These are phyloP conservation scores for Gadopsis marmoratus DNA, from an alignment of 2,797 vertebrate genomes.

Conservation along the genomic window DNA sequence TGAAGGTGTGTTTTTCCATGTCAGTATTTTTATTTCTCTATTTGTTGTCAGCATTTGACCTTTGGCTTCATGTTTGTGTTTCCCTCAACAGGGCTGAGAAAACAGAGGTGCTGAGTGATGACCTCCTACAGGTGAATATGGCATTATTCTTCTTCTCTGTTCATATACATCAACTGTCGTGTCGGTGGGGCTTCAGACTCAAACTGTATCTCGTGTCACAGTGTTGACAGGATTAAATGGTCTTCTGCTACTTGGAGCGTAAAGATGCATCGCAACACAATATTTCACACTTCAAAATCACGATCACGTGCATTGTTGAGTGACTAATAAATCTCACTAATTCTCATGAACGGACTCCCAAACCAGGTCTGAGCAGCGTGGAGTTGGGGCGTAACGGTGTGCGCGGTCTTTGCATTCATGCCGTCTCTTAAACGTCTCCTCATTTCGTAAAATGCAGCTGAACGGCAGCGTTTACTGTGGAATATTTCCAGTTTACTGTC, in stretches of 20 bases:
- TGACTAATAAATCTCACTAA: not conserved
- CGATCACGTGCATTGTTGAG: not conserved
- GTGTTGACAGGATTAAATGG: not conserved
- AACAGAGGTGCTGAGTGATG: constrained; percentile 96
- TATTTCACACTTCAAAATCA: not conserved
- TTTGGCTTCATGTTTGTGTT: constrained; percentile 38
- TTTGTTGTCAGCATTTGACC: constrained; percentile 35
- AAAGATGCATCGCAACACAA: not conserved
- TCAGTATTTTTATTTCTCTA: not conserved
- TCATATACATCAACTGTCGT: not conserved
- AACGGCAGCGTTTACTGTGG: too few relatives aligned
- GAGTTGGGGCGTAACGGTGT: not conserved
- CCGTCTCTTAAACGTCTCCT: too few relatives aligned
- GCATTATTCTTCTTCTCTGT: not conserved
- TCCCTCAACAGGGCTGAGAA: constrained; percentile 91
- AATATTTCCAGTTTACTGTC: too few relatives aligned
- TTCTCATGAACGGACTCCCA: not conserved
- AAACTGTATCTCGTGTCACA: not conserved
- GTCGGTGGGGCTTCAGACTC: not conserved
- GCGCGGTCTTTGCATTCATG: not conserved
- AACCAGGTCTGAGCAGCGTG: not conserved
- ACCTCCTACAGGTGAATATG: constrained; percentile 92
- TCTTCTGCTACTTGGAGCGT: not conserved
- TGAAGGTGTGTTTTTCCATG: constrained; percentile 4
- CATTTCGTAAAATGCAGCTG: too few relatives aligned